phyloP scores from a whole-genome alignment of 2,797 vertebrate genomes.

The Okamejei kenojei region DNA sequence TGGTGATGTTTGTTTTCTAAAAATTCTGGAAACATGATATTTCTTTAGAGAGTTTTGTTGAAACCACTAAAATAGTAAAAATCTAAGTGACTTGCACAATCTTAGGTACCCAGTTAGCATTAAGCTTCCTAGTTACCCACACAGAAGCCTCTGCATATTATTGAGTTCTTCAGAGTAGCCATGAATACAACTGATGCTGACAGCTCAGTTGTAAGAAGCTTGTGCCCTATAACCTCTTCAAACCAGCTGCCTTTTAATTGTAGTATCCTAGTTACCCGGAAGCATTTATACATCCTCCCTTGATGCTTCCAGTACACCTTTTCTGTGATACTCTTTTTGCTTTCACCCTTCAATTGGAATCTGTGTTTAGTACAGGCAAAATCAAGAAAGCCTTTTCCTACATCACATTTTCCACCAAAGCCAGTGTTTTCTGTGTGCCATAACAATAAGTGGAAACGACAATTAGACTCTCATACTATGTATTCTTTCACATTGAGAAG shows the following conservation, averaged over 20 bases:
- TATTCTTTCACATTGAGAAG: conserved; percentile 53
- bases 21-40: conserved; percentile 65
- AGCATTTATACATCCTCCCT: conserved; percentile 30
- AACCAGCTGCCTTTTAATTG: background rate
- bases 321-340: conserved; percentile 12
- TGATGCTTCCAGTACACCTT: background rate
- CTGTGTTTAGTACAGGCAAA: conserved; percentile 43
- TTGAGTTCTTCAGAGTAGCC: conserved; percentile 28
- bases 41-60: conserved; percentile 43
- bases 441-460: conserved; percentile 53
- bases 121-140: conserved; percentile 20
- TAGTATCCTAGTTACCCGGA: conserved; percentile 25
- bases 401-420: conserved; percentile 54
- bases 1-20: conserved; percentile 69
- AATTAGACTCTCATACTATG: conserved; percentile 55
- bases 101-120: background rate
- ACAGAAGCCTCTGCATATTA: conserved; percentile 12
- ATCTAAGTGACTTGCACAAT: too few species aligned
- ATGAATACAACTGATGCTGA: conserved; percentile 32
- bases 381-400: conserved; percentile 51
- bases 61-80: conserved; percentile 14
- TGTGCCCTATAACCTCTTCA: conserved; percentile 36
- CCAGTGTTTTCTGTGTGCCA: conserved; percentile 51
- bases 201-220: conserved; percentile 35
- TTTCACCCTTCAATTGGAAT: conserved; percentile 41